Percentiles rank a stretch among this genome's conserved stretches.
Conservation (phyloP, 2,888 invertebrate species). For the Rapana venosa region DNA sequence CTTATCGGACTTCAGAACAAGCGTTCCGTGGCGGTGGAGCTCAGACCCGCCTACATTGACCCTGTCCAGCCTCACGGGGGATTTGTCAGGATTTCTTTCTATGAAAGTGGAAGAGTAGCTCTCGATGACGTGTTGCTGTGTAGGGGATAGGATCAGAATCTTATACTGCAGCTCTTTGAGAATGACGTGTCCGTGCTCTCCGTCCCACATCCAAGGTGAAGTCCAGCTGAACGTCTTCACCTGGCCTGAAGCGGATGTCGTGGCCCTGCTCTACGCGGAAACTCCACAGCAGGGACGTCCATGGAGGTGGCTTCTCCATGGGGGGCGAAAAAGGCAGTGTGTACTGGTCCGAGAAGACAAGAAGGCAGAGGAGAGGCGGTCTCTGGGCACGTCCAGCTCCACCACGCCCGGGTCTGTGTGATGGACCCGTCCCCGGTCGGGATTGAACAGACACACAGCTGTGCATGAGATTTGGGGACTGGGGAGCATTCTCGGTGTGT, state of each 20-base stretch:
- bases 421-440: neutral
- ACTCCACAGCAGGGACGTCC: neutral
- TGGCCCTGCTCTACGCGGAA: neutral
- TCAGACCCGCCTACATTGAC: neutral
- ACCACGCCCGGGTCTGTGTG: neutral
- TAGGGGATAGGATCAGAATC: neutral
- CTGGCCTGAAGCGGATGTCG: neutral
- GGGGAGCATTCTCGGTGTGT: no score
- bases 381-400: neutral
- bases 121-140: neutral
- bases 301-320: neutral
- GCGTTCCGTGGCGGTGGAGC: neutral
- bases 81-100: neutral
- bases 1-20: neutral
- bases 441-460: no score
- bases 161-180: neutral
- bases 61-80: neutral
- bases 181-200: neutral
- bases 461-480: no score
- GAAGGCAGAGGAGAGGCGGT: neutral
- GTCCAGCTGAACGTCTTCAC: neutral
- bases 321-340: neutral
- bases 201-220: neutral
- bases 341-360: neutral
- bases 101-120: neutral